These are phyloP conservation scores for Cichlasoma orientale DNA, from an alignment of 2,797 vertebrate genomes.

Conservation along the genomic window DNA sequence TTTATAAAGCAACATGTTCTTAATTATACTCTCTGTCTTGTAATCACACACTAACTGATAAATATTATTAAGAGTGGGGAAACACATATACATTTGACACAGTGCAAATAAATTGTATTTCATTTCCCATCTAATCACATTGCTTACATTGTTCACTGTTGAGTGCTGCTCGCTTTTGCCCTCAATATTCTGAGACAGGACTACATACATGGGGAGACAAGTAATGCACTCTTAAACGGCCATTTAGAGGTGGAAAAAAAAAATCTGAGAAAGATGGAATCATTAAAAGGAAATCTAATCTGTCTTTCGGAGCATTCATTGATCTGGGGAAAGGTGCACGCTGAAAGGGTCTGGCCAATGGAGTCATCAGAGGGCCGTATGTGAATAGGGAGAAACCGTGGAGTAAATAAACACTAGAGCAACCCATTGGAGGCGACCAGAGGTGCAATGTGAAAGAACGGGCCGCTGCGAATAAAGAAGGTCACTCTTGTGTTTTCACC, in stretches of 20 bases:
- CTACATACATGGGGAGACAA: conserved; percentile 2
- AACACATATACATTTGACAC: conserved; percentile 51
- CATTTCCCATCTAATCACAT: conserved; percentile 52
- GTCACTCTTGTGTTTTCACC: conserved; percentile 81
- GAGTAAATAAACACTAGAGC: conserved; percentile 86
- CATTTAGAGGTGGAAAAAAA: conserved; percentile 46
- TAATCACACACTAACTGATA: conserved; percentile 26
- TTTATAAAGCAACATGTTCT: conserved; percentile 18
- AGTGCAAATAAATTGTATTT: conserved; percentile 63
- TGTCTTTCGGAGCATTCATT: conserved; percentile 70
- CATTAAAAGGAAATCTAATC: conserved; percentile 79
- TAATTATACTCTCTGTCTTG: conserved; percentile 1
- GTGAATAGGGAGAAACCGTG: conserved; percentile 81
- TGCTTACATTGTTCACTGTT: conserved; percentile 45
- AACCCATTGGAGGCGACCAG: conserved; percentile 78
- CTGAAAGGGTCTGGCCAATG: conserved; percentile 78
- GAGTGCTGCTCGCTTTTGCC: conserved; percentile 49
- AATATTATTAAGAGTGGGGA: conserved; percentile 34
- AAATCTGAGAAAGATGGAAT: conserved; percentile 69
- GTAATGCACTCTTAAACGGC: conserved; percentile 59
- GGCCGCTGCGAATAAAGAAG: conserved; percentile 77
- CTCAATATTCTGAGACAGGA: conserved; percentile 36
- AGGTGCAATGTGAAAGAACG: conserved; percentile 81
- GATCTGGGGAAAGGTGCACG: conserved; percentile 67
- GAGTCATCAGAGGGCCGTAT: conserved; percentile 86